These are phyloP conservation scores for Blastobasis lacticolella DNA, from an alignment of 2,888 invertebrate genomes.

Conservation along the genomic window DNA sequence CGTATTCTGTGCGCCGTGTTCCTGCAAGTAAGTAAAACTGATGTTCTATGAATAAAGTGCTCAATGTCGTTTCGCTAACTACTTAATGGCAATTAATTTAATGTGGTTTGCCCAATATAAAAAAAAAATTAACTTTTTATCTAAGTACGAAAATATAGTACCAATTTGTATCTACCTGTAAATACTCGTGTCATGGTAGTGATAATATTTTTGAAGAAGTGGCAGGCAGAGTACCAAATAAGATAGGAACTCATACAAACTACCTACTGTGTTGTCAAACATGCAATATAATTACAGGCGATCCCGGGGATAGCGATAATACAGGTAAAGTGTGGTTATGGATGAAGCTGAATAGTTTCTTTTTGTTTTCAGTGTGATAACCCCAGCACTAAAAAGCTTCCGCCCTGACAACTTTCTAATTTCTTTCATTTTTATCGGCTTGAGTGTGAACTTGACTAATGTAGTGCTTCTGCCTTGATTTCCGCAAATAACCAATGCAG, in stretches of 20 bases:
- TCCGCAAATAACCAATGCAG: no score
- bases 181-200: no score
- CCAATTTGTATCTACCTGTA: no score
- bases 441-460: constrained; percentile 1
- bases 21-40: constrained; percentile 70
- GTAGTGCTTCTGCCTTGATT: background rate
- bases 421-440: constrained; percentile 2
- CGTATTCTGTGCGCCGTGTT: constrained; percentile 78
- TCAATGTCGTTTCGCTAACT: background rate
- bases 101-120: no score
- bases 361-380: constrained; percentile 18
- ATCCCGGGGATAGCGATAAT: constrained; percentile 51
- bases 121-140: no score
- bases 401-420: background rate
- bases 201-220: no score
- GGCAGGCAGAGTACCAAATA: no score
- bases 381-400: constrained; percentile 12
- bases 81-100: background rate
- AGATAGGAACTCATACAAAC: no score
- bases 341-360: constrained; percentile 10
- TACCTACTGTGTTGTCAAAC: background rate
- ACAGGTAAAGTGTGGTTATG: constrained; percentile 46
- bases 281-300: constrained; percentile 50
- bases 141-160: no score
- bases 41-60: no score